Conservation (phyloP, 2,797 vertebrate species). For the Odontamblyopus lacepedii region DNA sequence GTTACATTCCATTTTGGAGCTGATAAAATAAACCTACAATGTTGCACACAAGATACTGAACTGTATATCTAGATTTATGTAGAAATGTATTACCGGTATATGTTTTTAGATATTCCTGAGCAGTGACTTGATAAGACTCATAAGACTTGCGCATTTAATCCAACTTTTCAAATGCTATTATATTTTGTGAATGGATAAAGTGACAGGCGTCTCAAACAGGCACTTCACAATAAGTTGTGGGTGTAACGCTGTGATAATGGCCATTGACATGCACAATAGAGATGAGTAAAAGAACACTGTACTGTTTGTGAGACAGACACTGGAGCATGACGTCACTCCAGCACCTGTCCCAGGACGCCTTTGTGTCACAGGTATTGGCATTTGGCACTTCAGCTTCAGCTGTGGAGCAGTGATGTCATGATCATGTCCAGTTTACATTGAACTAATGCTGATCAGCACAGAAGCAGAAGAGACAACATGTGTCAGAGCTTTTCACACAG, state of each 20-base stretch:
- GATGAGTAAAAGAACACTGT: background rate
- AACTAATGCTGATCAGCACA: too few species aligned
- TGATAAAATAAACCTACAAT: background rate
- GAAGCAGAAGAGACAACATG: too few species aligned
- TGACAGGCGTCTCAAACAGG: background rate
- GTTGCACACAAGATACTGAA: background rate
- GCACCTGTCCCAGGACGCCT: background rate
- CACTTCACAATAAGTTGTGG: slow-evolving; percentile 7
- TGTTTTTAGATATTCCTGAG: background rate
- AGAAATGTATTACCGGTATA: background rate
- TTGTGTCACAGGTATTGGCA: background rate
- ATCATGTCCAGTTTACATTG: too few species aligned
- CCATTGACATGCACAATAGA: background rate
- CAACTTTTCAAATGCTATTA: background rate
- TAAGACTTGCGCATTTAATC: background rate
- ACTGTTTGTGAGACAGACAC: background rate
- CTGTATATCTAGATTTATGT: background rate
- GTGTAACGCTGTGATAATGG: background rate
- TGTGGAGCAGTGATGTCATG: background rate
- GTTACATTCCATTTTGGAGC: background rate
- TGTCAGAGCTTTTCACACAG: too few species aligned
- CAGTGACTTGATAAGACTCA: background rate
- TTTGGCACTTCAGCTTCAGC: background rate
- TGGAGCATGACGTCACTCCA: background rate
- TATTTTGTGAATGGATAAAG: slow-evolving; percentile 2